These are phyloP conservation scores for Drosophila histrio DNA, from an alignment of 2,888 invertebrate genomes.

Conservation along the genomic window DNA sequence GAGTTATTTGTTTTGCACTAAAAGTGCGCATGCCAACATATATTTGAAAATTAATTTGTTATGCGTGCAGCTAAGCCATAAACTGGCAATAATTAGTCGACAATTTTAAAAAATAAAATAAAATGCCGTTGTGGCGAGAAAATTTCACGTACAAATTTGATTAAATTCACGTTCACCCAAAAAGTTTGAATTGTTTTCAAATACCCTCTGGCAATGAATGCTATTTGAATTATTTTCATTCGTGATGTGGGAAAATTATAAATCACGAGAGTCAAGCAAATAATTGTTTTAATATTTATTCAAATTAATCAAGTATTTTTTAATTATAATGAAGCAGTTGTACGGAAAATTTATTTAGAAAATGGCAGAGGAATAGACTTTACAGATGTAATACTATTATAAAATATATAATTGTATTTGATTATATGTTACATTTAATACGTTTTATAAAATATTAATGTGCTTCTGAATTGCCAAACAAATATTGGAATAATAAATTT, in stretches of 20 bases:
- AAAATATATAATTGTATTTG: no score
- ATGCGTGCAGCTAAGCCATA: slow-evolving; percentile 23
- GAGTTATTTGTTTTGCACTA: slow-evolving; percentile 18
- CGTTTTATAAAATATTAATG: background rate
- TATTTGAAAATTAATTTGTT: slow-evolving; percentile 22
- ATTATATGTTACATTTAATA: background rate
- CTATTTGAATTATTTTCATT: background rate
- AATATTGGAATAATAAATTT: background rate
- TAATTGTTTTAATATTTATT: no score
- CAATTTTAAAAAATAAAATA: background rate
- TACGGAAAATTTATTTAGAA: background rate
- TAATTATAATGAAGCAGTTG: background rate
- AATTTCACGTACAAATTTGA: background rate
- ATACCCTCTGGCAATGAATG: slow-evolving; percentile 3
- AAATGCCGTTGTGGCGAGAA: slow-evolving; percentile 5
- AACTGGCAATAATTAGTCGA: slow-evolving; percentile 38
- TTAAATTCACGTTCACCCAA: slow-evolving; percentile 9
- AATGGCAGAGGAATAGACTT: no score
- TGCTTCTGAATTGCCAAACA: no score
- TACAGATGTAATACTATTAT: no score
- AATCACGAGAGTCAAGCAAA: background rate
- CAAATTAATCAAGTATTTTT: slow-evolving; percentile 3
- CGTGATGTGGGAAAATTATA: slow-evolving; percentile 20
- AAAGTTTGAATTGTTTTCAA: slow-evolving; percentile 25
- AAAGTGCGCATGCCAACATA: slow-evolving; percentile 26